Base-by-base conservation (phyloP, 2,888 invertebrate species). In the Ypsolopha scabrella region DNA sequence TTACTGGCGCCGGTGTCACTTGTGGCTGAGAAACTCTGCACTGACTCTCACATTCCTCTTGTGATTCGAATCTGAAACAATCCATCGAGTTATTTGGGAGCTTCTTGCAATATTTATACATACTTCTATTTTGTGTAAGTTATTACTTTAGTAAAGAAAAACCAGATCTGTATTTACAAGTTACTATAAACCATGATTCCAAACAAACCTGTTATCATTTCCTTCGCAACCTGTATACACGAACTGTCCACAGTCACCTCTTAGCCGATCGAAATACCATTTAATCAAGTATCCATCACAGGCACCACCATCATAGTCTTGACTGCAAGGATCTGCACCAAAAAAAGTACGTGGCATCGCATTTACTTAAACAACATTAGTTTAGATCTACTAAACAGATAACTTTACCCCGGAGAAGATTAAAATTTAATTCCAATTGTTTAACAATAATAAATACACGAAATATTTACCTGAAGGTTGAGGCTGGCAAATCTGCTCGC, bases 191-290 rank as follows among this genome's bases (percentile, higher is more conserved):
- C 24, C 24, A 24, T 24, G 24, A 4, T 24, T 24, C 24, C 24
- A 8, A n/a, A 41, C 41, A 33, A 4, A 49, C 41, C 11, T 60
- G 58, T 35, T 55, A 47, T 1, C 54, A 51, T 36, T 56, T 47
- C 7, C 38, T 35, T 1, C 54, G 24, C 24, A 58, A 7, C 41
- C 48, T 9, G 14, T 52, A 36, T 51, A 50, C 43, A 24, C 9
- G 51, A 49, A 49, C 39, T 49, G 39, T 13, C 13, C 13, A 14
- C 43, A 43, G 4, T 7, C 11, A 58, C 90, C 90, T 48, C 90
- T 81, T 1, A 89, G 89, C 0, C 80, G 68, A 67, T 94, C 92
- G 65, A 90, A 95, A 73, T 92, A 92, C 92, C 92, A 95, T 48
- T 88, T 88, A 8, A 91, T 91, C 60, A 91, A 88, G 67, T 91